Evolutionary conservation across 2,797 vertebrate species (phyloP).

Genomic region (Aulostomus chinensis): DNA sequence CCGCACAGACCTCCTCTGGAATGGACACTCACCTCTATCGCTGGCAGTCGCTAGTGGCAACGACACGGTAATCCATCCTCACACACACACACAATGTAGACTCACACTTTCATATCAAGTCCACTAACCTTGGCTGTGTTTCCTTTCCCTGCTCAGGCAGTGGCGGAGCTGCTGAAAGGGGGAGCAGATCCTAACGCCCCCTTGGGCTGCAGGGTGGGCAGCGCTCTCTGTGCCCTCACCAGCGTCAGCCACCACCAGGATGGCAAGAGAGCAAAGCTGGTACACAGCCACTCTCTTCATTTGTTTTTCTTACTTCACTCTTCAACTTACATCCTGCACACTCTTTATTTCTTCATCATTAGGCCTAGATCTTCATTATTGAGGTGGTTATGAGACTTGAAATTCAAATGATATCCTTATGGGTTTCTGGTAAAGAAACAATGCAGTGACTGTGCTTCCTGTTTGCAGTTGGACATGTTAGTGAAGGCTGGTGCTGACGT

Average conservation of each 20-base stretch:
- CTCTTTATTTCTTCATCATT: no score
- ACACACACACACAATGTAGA: not conserved
- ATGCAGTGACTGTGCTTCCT: conserved; percentile 12
- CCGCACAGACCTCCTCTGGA: conserved; percentile 83
- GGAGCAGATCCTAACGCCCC: conserved; percentile 86
- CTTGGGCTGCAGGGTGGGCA: conserved; percentile 77
- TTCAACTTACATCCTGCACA: no score
- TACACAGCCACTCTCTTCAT: conserved; percentile 46
- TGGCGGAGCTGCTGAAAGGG: conserved; percentile 80
- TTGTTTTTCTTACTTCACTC: not conserved
- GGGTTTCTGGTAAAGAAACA: no score
- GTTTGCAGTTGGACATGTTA: conserved; percentile 79
- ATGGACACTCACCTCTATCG: conserved; percentile 89
- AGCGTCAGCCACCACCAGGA: conserved; percentile 76
- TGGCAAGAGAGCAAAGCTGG: conserved; percentile 77
- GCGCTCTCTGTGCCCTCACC: conserved; percentile 79
- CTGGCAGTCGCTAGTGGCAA: conserved; percentile 88
- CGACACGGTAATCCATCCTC: conserved; percentile 71
- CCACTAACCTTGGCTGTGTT: not conserved
- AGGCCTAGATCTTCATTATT: no score
- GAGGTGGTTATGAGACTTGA: no score
- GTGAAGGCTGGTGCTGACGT: conserved; percentile 80
- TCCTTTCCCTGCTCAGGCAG: conserved; percentile 68
- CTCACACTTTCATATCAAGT: not conserved
- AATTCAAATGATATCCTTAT: no score